Base-by-base conservation (phyloP, 2,888 invertebrate species). In the Monopis laevigella region DNA sequence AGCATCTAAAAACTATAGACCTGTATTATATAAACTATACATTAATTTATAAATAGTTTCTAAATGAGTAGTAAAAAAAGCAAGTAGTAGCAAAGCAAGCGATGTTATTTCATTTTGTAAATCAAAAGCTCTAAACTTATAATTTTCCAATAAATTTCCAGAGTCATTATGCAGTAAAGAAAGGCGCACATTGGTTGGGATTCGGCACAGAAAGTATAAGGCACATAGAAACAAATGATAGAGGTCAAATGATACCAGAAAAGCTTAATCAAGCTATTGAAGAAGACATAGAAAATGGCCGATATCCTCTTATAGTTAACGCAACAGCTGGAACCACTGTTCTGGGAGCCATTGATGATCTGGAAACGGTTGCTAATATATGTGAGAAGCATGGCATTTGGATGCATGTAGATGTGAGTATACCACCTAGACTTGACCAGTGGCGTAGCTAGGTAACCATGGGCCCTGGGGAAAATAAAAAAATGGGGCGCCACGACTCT, bases 251-350 rank as follows among this genome's bases (percentile, higher is more conserved):
- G 87, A 52, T 83, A 1, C 65, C 84, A 0, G 57, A 70, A 1
- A 86, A 87, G 24, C 65, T 93, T 6, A 85, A 86, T 39, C 52
- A 55, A 3, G 82, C 85, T 11, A 84, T 93, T 24, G 48, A 66
- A 13, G 56, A 65, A 11, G 78, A 82, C 1, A 62, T 62, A 43
- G 50, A 54, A 0, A 59, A 70, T 1, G 86, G 85, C 0, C 80
- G 71, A 45, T 58, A 78, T 29, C 90, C 91, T 1, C 75, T 90
- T 43, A 82, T 88, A 56, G 89, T 92, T 1, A 88, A 89, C 50
- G 89, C 88, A 0, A 91, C 88, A 0, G 86, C 88, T 2, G 93
- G 93, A 0, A 92, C 92, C 0, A 94, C 93, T 0, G 92, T 94
- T 0, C 64, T 93, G 6, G 93, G 93, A 0, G 89, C 93, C 1